A percentile compares a stretch with the other conserved stretches of the same genome.
Conservation (phyloP, 2,113 vertebrate species). For the Hemicordylus capensis region DNA sequence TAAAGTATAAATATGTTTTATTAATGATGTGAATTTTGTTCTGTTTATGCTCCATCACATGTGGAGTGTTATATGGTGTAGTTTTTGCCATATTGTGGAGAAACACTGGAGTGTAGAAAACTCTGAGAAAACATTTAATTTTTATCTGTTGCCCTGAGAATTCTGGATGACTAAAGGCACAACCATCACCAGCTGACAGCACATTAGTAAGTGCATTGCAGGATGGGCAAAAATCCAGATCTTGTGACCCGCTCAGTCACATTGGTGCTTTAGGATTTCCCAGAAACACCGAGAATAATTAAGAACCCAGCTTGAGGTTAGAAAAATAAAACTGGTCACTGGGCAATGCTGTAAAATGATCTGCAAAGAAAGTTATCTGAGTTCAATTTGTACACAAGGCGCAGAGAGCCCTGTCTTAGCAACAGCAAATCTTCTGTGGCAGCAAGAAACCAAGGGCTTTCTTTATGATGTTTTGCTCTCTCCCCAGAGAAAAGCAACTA, state of each 20-base stretch:
- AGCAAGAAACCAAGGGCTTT: too few relatives aligned
- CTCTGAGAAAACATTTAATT: not conserved
- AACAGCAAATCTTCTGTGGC: too few relatives aligned
- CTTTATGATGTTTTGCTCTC: too few relatives aligned
- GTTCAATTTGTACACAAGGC: slow-evolving; percentile 20
- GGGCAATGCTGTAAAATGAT: slow-evolving; percentile 50
- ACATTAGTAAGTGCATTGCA: slow-evolving; percentile 39
- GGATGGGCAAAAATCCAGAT: slow-evolving; percentile 34
- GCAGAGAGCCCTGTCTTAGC: too few relatives aligned
- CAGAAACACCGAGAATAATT: slow-evolving; percentile 39
- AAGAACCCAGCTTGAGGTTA: slow-evolving; percentile 49
- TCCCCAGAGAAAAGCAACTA: too few relatives aligned
- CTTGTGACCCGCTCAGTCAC: slow-evolving; percentile 48
- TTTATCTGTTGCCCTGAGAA: not conserved
- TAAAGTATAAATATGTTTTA: not conserved
- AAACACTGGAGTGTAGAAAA: not conserved
- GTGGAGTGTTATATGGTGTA: too few relatives aligned
- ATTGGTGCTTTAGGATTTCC: slow-evolving; percentile 37
- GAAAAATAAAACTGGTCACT: slow-evolving; percentile 59
- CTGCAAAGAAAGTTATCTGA: slow-evolving; percentile 53
- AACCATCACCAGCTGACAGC: slow-evolving; percentile 21
- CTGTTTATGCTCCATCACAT: not conserved
- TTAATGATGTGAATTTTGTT: not conserved
- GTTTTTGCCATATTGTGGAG: not conserved
- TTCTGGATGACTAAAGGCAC: slow-evolving; percentile 6